Base-by-base conservation (phyloP, 2,113 vertebrate species). In the Coregonus clupeaformis region DNA sequence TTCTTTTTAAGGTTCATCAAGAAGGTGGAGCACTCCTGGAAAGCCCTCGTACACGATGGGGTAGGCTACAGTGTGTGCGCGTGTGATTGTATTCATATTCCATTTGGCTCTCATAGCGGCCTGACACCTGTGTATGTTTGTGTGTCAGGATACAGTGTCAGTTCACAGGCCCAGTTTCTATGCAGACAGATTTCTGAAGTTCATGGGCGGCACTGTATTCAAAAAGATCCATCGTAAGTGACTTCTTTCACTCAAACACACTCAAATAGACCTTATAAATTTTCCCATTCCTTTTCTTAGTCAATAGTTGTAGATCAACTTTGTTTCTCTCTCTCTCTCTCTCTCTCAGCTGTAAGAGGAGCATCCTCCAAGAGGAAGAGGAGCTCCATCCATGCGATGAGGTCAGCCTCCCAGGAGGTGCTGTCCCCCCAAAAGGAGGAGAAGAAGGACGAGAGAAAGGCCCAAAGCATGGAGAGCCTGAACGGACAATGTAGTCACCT, bases 1-100 rank as follows among this genome's bases (percentile, higher is more conserved):
- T 29, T 70, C 80, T 80, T 45, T 14, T 64, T 79, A 87, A 98
- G 97, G 82, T 94, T 99, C 74, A 95, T 99, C 82, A 99, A 99
- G 91, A 99, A 96, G 68, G 85, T 99, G 86, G 97, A 99, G 76
- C 97, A 99, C 90, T 99, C 97, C 32, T 99, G 97, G 97, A 99
- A 99, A 90, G 95, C 97, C 76, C 95, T 98, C 42, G 95, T 99
- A 60, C 94, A 98, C 82, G 97, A 98, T 80, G 96, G 96, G 79
- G 97, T 98, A 85, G 71, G 94, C 88, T 64, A 11, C 60, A 27
- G 27, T 57, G 72, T 74, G 45, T 55, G 14, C 62, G 14, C 59
- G 68, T 69, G 32, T 70, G 57, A 30, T 27, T 25, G 73, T 32
- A 64, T 75, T 25, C 12, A n/a, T 49, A 12, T 76, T 77, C 49